Evolutionary conservation across 2,113 vertebrate genomes (phyloP).

Genomic region (Prietella phreatophila): DNA sequence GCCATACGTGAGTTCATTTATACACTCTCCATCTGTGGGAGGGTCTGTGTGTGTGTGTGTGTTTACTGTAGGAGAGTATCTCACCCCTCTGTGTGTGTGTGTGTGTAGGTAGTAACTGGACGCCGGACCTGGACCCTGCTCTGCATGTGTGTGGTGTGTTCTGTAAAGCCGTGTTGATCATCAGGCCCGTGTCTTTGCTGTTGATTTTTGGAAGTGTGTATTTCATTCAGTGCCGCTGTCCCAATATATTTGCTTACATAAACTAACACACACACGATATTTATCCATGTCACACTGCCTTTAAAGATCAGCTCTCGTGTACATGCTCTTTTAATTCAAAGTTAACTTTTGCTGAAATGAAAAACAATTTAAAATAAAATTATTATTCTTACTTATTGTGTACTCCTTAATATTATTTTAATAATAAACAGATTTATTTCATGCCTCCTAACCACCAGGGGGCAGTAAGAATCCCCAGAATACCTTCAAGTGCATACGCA

Average conservation of each 20-base stretch:
- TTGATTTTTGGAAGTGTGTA: conserved; percentile 54
- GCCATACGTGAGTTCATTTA: conserved; percentile 66
- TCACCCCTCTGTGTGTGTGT: conserved; percentile 11
- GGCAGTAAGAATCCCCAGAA: no score
- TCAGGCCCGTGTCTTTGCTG: conserved; percentile 60
- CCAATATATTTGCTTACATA: conserved; percentile 66
- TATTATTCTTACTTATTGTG: not conserved
- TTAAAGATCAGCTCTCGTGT: not conserved
- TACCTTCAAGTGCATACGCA: no score
- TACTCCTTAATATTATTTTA: not conserved
- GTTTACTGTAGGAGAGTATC: not conserved
- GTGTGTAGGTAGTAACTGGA: conserved; percentile 65
- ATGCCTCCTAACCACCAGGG: no score
- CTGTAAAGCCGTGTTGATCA: conserved; percentile 55
- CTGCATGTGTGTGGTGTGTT: conserved; percentile 18
- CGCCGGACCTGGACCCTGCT: conserved; percentile 61
- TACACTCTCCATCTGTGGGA: conserved; percentile 16
- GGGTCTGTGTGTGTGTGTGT: conserved; percentile 1
- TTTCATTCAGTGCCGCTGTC: conserved; percentile 56
- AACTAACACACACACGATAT: not conserved
- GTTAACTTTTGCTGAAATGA: not conserved
- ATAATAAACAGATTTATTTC: not conserved
- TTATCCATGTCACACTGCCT: not conserved
- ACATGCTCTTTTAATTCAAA: not conserved
- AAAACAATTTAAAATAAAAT: not conserved